Conservation (phyloP, 2,113 vertebrate species). For the Centrocercus urophasianus region DNA sequence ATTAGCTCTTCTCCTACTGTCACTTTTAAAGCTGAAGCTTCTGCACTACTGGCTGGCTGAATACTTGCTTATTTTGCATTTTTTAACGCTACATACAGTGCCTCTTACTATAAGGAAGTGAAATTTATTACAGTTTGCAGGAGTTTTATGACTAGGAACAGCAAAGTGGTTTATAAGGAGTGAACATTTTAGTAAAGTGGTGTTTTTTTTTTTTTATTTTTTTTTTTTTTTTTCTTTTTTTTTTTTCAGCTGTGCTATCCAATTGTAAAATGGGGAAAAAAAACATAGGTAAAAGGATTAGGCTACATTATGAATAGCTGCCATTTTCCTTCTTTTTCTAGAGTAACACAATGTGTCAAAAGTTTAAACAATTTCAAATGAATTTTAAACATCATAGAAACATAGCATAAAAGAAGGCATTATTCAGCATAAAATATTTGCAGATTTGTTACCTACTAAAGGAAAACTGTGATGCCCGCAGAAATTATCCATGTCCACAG, state of each 20-base stretch:
- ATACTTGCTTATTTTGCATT: constrained; percentile 49
- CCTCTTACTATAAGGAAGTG: not conserved
- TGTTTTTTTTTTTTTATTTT: too few species aligned
- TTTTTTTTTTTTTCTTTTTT: not conserved
- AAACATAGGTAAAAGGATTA: not conserved
- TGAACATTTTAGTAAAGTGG: constrained; percentile 1
- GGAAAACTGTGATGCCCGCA: not conserved
- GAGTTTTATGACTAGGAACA: constrained; percentile 58
- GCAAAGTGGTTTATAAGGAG: constrained; percentile 50
- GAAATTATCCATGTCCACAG: not conserved
- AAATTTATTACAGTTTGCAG: constrained; percentile 59
- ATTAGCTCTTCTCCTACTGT: not conserved
- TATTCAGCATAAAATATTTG: not conserved
- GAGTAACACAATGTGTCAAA: not conserved
- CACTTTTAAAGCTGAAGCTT: constrained; percentile 4
- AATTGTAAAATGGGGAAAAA: not conserved
- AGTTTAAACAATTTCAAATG: constrained; percentile 12
- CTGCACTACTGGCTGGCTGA: not conserved
- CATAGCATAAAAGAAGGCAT: not conserved
- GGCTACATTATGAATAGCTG: constrained; percentile 27
- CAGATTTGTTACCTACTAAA: not conserved
- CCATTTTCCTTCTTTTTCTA: constrained; percentile 25
- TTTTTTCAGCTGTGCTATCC: not conserved
- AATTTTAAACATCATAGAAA: constrained; percentile 14
- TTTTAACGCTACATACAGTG: not conserved